Conservation (phyloP, 2,888 invertebrate species). For the Hypomecis atomaria region DNA sequence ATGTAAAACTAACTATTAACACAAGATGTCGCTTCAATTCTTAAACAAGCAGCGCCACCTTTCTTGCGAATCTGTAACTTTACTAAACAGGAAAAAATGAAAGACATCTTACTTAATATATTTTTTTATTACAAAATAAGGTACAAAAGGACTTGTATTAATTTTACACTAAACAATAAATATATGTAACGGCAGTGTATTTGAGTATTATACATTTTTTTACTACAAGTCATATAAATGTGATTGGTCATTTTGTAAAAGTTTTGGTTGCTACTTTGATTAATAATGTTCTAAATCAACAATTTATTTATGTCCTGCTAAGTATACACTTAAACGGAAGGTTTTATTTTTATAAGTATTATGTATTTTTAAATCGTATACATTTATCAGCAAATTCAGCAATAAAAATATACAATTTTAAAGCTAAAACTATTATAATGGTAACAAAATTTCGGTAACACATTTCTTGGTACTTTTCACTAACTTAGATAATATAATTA, state of each 20-base stretch:
- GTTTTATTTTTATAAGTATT: not conserved
- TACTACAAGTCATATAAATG: too few relatives aligned
- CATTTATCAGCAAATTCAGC: slow-evolving; percentile 11
- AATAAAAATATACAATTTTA: slow-evolving; percentile 1
- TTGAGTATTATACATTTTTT: slow-evolving; percentile 40
- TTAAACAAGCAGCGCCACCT: too few relatives aligned
- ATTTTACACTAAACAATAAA: slow-evolving; percentile 46
- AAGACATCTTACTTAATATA: slow-evolving; percentile 13
- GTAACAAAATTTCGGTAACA: slow-evolving; percentile 29
- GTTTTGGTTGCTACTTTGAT: too few relatives aligned
- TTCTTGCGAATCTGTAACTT: too few relatives aligned
- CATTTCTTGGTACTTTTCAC: slow-evolving; percentile 17
- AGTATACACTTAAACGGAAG: too few relatives aligned
- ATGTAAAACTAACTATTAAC: too few relatives aligned
- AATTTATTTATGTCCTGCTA: too few relatives aligned
- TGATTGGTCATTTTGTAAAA: too few relatives aligned
- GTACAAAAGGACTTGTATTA: slow-evolving; percentile 69
- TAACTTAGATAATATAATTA: not conserved
- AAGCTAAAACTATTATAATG: slow-evolving; percentile 5
- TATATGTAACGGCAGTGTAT: slow-evolving; percentile 44
- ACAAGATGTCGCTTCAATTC: too few relatives aligned
- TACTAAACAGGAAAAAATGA: too few relatives aligned
- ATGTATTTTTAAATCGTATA: slow-evolving; percentile 13
- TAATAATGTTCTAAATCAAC: too few relatives aligned
- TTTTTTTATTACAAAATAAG: slow-evolving; percentile 66